Conservation (phyloP, 2,797 vertebrate genomes). For the Manis crassicaudata region DNA sequence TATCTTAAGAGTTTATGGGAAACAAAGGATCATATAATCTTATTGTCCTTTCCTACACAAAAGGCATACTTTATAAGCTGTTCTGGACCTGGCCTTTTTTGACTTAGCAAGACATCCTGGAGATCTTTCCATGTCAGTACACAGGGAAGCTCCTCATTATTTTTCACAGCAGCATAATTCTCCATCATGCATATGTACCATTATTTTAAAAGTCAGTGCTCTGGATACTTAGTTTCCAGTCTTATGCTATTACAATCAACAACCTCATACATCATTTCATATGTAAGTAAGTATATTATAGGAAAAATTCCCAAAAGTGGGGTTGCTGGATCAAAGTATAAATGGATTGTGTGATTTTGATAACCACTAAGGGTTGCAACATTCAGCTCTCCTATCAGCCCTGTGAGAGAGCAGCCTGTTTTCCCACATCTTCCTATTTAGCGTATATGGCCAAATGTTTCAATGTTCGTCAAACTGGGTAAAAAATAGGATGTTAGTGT, state of each 20-base stretch:
- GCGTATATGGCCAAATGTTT: not conserved
- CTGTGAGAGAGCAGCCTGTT: not conserved
- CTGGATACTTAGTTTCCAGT: not conserved
- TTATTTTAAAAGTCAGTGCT: not conserved
- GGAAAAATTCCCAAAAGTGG: not conserved
- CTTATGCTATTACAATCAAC: not conserved
- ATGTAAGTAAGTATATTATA: not conserved
- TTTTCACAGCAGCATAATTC: not conserved
- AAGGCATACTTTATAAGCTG: not conserved
- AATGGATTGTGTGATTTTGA: not conserved
- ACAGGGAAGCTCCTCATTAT: not conserved
- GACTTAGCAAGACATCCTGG: not conserved
- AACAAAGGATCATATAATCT: not conserved
- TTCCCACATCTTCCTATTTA: not conserved
- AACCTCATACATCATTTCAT: not conserved
- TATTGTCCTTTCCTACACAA: not conserved
- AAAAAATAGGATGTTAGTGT: not conserved
- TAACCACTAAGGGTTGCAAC: not conserved
- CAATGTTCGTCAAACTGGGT: not conserved
- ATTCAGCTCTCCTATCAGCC: not conserved
- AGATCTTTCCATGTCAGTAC: not conserved
- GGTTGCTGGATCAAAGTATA: not conserved
- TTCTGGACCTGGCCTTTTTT: not conserved
- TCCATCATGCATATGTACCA: not conserved
- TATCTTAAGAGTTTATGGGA: not conserved